A percentile compares a stretch with the other conserved stretches of the same genome.
Evolutionary conservation across 2,888 invertebrate species (phyloP).

Genomic region (Hemaris fuciformis): DNA sequence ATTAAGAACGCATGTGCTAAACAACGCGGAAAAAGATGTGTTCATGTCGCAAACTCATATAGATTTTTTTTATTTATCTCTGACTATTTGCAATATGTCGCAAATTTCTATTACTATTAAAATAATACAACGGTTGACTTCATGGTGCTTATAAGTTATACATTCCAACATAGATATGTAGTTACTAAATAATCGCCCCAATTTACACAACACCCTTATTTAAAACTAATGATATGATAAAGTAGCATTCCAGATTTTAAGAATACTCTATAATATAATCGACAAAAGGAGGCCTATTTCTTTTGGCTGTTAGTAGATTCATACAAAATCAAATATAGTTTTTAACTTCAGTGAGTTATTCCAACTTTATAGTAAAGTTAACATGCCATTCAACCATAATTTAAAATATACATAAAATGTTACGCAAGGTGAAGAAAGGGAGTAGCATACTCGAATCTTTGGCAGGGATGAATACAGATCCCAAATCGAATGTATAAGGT

Average conservation of each 20-base stretch:
- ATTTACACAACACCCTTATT: background rate
- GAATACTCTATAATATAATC: background rate
- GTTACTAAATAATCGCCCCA: background rate
- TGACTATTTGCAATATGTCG: background rate
- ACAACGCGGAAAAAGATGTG: too few relatives aligned
- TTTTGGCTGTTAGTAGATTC: background rate
- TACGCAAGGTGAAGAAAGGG: background rate
- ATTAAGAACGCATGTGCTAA: too few relatives aligned
- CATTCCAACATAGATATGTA: background rate
- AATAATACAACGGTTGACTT: background rate
- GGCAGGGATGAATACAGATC: too few relatives aligned
- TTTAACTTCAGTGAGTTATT: background rate
- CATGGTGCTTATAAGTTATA: constrained; percentile 8
- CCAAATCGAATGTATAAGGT: too few relatives aligned
- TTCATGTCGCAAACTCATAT: background rate
- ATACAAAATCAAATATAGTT: background rate
- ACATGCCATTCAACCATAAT: background rate
- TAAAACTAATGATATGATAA: background rate
- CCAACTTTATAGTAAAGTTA: background rate
- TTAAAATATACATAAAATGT: background rate
- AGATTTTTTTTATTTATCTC: background rate
- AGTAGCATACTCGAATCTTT: background rate
- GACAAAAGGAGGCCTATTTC: background rate
- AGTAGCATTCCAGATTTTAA: background rate
- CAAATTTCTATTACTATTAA: constrained; percentile 17